Conservation (phyloP, 2,113 vertebrate species). For the Alexandromys fortis region DNA sequence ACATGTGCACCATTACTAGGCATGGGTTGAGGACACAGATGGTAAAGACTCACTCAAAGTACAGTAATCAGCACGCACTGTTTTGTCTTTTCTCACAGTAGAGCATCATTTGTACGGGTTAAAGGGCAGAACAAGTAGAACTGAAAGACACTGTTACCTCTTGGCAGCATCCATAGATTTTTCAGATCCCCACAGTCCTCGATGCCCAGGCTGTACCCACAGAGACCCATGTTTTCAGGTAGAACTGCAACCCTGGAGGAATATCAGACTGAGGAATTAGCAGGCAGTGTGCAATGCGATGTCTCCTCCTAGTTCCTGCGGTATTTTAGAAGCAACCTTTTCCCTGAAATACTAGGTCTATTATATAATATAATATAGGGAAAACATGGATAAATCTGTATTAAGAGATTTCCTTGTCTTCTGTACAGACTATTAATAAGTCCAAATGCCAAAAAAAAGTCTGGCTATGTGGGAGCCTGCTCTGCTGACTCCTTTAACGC, state of each 20-base stretch:
- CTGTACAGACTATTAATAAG: neutral
- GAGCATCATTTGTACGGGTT: rapidly evolving
- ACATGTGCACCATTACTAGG: rapidly evolving
- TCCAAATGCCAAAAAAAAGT: neutral
- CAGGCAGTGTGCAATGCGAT: rapidly evolving
- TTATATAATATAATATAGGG: neutral
- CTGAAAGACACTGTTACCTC: neutral
- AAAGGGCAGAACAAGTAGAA: neutral
- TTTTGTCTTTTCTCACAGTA: neutral
- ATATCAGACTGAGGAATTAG: neutral
- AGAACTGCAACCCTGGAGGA: neutral
- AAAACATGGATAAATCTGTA: neutral
- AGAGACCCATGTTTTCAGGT: too few relatives aligned
- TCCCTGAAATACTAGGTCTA: neutral
- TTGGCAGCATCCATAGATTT: too few relatives aligned
- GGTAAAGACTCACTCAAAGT: neutral
- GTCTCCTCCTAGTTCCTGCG: too few relatives aligned
- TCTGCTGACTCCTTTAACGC: neutral
- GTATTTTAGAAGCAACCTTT: neutral
- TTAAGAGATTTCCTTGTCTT: neutral
- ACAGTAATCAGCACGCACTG: neutral
- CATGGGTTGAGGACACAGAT: neutral
- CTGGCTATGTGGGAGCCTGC: too few relatives aligned
- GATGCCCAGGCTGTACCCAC: rapidly evolving
- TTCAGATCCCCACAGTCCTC: neutral